phyloP scores from a whole-genome alignment of 2,797 vertebrate species.

The Diplodus puntazzo region DNA sequence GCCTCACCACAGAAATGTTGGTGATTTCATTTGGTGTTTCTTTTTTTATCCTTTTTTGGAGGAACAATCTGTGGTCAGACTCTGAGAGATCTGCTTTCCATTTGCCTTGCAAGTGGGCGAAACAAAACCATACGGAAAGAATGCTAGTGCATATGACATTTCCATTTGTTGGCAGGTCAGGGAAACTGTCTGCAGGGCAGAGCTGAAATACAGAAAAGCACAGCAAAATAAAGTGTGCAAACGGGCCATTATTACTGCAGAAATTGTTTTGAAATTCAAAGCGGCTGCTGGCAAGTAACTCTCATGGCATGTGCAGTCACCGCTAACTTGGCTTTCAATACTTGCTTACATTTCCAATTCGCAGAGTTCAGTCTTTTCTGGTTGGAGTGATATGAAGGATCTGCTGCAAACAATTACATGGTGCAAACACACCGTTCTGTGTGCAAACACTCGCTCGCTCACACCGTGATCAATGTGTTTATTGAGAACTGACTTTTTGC shows the following conservation, averaged over 20 bases:
- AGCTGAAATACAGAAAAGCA: constrained; percentile 37
- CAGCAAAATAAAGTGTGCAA: constrained; percentile 14
- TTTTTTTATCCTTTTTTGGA: constrained; percentile 27
- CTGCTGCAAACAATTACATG: constrained; percentile 9
- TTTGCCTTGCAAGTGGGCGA: constrained; percentile 70
- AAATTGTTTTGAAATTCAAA: constrained; percentile 46
- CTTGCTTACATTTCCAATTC: constrained; percentile 58
- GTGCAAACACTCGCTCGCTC: constrained; percentile 19
- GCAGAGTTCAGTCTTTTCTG: constrained; percentile 30
- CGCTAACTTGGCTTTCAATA: constrained; percentile 54
- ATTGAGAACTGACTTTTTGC: constrained; percentile 21
- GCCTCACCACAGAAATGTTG: constrained; percentile 77
- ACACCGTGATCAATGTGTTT: constrained; percentile 7
- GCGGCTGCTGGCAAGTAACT: constrained; percentile 36
- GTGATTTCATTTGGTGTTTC: constrained; percentile 67
- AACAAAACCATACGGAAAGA: constrained; percentile 70
- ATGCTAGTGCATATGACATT: constrained; percentile 66
- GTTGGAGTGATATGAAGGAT: constrained; percentile 30
- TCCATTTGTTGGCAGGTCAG: constrained; percentile 70
- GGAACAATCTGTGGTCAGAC: constrained; percentile 76
- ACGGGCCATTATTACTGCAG: constrained; percentile 37
- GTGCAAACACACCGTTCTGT: constrained; percentile 6
- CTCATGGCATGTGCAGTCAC: constrained; percentile 32
- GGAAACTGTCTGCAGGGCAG: constrained; percentile 52
- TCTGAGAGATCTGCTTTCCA: constrained; percentile 70